Evolutionary conservation across 2,888 invertebrate genomes (phyloP).

Genomic region (Ametastegia equiseti): DNA sequence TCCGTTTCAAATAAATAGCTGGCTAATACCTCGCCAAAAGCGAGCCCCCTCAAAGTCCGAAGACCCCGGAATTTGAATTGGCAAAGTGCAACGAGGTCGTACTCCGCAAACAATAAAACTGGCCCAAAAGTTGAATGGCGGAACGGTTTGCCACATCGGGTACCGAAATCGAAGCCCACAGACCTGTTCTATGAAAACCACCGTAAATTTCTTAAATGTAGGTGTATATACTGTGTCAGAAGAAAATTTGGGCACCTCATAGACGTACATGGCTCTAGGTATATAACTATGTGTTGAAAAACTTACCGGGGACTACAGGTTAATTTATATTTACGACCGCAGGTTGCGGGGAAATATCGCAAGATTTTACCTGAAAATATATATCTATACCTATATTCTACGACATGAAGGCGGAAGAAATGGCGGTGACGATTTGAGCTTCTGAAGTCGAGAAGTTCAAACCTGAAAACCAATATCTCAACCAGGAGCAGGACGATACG

Average conservation of each 20-base stretch:
- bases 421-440: conserved; percentile 2
- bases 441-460: conserved; percentile 18
- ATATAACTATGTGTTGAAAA: too few species aligned
- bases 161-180: conserved; percentile 64
- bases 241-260: conserved; percentile 50
- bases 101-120: conserved; percentile 26
- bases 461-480: conserved; percentile 39
- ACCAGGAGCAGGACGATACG: conserved; percentile 40
- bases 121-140: conserved; percentile 27
- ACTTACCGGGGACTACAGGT: conserved; percentile 22
- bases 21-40: conserved; percentile 3
- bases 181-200: conserved; percentile 60
- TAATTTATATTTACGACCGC: conserved; percentile 45
- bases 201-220: conserved; percentile 65
- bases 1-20: background rate
- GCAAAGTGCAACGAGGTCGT: conserved; percentile 61
- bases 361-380: conserved; percentile 26
- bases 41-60: too few species aligned
- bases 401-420: background rate
- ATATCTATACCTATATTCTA: too few species aligned
- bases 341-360: conserved; percentile 42
- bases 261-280: background rate
- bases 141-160: conserved; percentile 50
- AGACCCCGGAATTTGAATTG: conserved; percentile 53
- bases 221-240: background rate